These are phyloP conservation scores for Manis javanica DNA, from an alignment of 2,797 vertebrate species.

Conservation along the genomic window DNA sequence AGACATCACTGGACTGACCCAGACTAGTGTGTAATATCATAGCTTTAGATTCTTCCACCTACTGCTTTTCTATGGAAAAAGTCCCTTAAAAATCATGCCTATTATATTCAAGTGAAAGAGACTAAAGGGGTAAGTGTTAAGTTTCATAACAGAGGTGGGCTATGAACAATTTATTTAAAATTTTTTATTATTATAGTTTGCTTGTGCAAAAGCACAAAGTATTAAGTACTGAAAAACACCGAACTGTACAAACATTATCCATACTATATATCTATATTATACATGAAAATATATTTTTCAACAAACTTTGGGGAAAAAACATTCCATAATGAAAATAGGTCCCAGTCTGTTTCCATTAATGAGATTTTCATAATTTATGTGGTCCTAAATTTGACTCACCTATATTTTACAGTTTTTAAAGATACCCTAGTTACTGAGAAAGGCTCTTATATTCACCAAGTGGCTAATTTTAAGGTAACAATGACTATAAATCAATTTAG, in stretches of 20 bases:
- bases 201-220: background rate
- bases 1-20: background rate
- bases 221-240: background rate
- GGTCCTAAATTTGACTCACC: background rate
- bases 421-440: background rate
- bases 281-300: background rate
- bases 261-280: background rate
- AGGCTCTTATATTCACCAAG: background rate
- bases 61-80: background rate
- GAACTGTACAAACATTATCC: background rate
- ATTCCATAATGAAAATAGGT: background rate
- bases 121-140: background rate
- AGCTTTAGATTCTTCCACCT: background rate
- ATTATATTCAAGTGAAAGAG: background rate
- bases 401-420: background rate
- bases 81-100: background rate
- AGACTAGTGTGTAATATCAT: background rate
- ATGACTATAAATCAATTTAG: background rate
- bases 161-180: constrained; percentile 9
- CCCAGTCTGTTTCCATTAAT: background rate
- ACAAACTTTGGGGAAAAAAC: background rate
- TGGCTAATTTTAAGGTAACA: background rate
- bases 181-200: background rate
- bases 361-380: background rate
- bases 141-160: background rate